Conservation (phyloP, 2,888 invertebrate species). For the Timandra comae region DNA sequence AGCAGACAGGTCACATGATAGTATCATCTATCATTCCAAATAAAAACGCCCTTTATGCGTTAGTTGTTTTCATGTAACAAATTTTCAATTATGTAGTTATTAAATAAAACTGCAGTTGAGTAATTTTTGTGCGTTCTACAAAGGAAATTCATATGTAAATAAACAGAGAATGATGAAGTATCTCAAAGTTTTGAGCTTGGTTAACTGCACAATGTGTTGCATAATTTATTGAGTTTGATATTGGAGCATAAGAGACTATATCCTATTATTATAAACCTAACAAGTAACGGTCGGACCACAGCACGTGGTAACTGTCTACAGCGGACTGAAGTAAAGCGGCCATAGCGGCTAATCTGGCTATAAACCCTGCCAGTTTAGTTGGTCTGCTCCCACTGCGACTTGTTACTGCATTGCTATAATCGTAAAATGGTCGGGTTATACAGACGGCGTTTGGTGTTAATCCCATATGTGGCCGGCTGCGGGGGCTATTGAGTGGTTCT, state of each 20-base stretch:
- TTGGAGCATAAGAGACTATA: background rate
- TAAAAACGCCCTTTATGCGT: too few relatives aligned
- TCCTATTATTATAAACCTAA: conserved; percentile 2
- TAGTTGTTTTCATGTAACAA: too few relatives aligned
- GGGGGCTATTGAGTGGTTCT: conserved; percentile 16
- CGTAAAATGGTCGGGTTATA: conserved; percentile 45
- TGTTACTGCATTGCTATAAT: conserved; percentile 49
- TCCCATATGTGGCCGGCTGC: conserved; percentile 39
- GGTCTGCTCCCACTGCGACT: conserved; percentile 24
- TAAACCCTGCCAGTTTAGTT: conserved; percentile 32
- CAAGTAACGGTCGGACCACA: conserved; percentile 6
- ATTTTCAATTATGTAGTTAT: too few relatives aligned
- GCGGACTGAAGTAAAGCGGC: conserved; percentile 10
- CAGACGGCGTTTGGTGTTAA: conserved; percentile 38
- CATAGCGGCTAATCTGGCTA: conserved; percentile 32
- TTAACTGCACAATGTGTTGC: too few relatives aligned
- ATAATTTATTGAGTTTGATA: background rate
- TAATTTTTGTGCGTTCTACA: too few relatives aligned
- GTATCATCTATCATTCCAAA: too few relatives aligned
- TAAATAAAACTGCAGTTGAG: too few relatives aligned
- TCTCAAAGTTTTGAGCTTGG: too few relatives aligned
- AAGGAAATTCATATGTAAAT: too few relatives aligned
- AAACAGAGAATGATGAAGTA: too few relatives aligned
- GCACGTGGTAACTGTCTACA: conserved; percentile 13
- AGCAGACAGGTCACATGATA: too few relatives aligned